Conservation (phyloP, 2,888 invertebrate genomes). For the Noctua janthina region DNA sequence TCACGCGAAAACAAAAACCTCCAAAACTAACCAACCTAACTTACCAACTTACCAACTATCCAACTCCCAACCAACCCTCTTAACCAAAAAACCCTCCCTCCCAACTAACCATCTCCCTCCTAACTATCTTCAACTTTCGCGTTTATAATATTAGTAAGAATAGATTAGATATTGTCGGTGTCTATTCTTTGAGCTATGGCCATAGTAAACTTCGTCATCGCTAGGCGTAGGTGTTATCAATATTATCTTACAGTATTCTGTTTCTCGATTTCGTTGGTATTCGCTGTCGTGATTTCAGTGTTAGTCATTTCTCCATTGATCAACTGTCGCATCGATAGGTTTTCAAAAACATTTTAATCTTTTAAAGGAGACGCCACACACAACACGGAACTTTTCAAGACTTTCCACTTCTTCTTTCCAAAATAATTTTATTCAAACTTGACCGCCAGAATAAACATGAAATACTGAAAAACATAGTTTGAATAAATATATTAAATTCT, state of each 20-base stretch:
- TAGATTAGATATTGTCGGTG: too few species aligned
- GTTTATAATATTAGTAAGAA: too few species aligned
- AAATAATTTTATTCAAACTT: background rate
- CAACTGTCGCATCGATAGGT: conserved; percentile 8
- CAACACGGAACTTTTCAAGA: conserved; percentile 29
- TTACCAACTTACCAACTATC: too few species aligned
- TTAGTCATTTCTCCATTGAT: background rate
- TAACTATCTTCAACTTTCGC: too few species aligned
- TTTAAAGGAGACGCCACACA: conserved; percentile 42
- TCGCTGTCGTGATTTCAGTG: background rate
- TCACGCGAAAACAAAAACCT: too few species aligned
- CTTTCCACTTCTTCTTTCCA: conserved; percentile 1
- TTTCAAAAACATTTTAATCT: background rate
- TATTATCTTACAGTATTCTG: background rate
- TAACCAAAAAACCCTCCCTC: too few species aligned
- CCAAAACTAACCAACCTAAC: too few species aligned
- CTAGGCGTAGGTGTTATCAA: background rate
- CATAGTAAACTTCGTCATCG: background rate
- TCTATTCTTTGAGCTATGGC: background rate
- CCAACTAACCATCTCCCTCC: too few species aligned
- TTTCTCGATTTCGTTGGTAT: background rate
- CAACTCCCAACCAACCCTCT: too few species aligned
- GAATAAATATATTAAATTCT: background rate
- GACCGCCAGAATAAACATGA: conserved; percentile 4
- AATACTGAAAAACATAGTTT: background rate